Base-by-base conservation (phyloP, 2,888 invertebrate genomes). In the Heteropelma amictum region DNA sequence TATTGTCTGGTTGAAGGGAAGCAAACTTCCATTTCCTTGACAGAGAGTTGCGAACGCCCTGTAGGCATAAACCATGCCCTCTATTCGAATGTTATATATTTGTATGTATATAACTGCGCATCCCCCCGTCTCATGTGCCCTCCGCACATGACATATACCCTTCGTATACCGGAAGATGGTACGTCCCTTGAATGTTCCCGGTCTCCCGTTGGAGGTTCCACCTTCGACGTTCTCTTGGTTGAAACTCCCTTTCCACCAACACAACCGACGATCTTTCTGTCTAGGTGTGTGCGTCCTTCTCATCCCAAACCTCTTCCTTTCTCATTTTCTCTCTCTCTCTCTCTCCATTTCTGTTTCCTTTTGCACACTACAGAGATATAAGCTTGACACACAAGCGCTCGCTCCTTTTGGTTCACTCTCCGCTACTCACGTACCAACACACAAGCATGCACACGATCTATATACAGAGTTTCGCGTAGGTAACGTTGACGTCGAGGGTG, bases 401-500 rank as follows among this genome's bases (percentile, higher is more conserved):
- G 60, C 54, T 47, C 69, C 63, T 51, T 70, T 67, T 69, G 53
- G 40, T 68, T 76, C 51, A 49, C 64, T 67, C 61, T 74, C 54
- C 35, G 38, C 21, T 49, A 40, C 58, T 56, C 53, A 67, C 67
- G 40, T 61, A 75, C 67, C 35, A 53, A 63, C 40, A 69, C 63
- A 64, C 19, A 56, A 14, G 26, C 26, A 45, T 47, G 40, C 30
- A 21, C 71, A 56, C 71, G 60, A 67, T 78, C 70, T 77, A 79
- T 77, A 79, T 76, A 76, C 76, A 77, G 80, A 79, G 78, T 78
- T 79, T 80, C 81, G 78, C 79, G 81, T 80, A 83, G 84, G 85
- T 83, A 83, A 83, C 82, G 84, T 81, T 80, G 82, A 82, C 82
- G 81, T 78, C 77, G 82, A 81, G 81, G 81, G 80, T 76, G 83